Conservation (phyloP, 2,113 vertebrate genomes). For the Urocitellus parryii region DNA sequence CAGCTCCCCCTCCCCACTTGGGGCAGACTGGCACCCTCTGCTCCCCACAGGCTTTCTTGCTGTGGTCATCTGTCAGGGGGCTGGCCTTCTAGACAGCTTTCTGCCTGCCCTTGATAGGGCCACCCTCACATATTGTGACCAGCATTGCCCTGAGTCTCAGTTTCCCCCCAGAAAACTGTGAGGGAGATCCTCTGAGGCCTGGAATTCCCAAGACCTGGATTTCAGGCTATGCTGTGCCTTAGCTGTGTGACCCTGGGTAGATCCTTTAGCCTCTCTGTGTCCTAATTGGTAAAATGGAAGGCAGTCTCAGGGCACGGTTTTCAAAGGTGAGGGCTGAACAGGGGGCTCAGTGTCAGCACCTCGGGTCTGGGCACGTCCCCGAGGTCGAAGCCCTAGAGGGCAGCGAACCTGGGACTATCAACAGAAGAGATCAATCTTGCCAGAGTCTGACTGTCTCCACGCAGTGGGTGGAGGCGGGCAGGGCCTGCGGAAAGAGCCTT, state of each 20-base stretch:
- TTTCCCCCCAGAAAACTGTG: constrained; percentile 33
- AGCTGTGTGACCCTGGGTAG: background rate
- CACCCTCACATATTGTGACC: constrained; percentile 18
- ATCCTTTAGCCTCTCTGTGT: background rate
- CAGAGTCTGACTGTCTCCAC: fast-evolving
- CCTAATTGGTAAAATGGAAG: background rate
- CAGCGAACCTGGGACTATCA: background rate
- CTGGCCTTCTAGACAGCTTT: constrained; percentile 15
- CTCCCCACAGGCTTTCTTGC: background rate
- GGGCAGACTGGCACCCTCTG: constrained; percentile 51
- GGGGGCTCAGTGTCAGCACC: background rate
- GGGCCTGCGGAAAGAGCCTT: background rate
- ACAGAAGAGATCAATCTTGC: fast-evolving
- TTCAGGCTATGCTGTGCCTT: background rate
- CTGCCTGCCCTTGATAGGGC: background rate
- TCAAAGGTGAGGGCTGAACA: background rate
- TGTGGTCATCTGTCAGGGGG: constrained; percentile 53
- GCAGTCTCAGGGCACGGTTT: background rate
- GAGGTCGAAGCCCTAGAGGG: background rate
- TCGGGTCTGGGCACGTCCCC: background rate
- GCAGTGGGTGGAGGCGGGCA: too few relatives aligned
- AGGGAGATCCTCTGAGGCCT: background rate
- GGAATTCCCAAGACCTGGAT: background rate
- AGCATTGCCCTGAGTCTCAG: background rate
- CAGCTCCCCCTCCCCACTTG: background rate